These are phyloP conservation scores for Frankliniella fusca DNA, from an alignment of 2,888 invertebrate genomes.

Conservation along the genomic window DNA sequence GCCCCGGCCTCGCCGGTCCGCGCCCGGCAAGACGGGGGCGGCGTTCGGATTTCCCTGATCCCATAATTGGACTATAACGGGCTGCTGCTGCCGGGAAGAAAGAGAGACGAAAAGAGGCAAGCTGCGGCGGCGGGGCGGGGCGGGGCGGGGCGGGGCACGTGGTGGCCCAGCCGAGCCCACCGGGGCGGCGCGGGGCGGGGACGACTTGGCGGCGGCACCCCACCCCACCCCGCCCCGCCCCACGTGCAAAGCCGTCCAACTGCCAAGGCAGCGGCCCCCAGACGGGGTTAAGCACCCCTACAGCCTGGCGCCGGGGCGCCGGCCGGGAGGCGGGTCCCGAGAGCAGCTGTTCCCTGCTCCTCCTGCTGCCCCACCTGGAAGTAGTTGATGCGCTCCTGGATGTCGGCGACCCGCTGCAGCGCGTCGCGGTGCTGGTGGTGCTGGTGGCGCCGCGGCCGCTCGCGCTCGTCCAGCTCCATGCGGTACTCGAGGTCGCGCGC, in stretches of 20 bases:
- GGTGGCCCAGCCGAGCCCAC: neutral
- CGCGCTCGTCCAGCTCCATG: constrained; percentile 12
- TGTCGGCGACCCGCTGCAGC: neutral
- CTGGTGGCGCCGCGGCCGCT: neutral
- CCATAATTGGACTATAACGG: constrained; percentile 15
- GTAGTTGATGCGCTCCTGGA: constrained; percentile 1
- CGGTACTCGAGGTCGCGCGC: neutral
- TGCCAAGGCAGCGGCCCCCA: neutral
- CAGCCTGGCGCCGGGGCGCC: neutral
- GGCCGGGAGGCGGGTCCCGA: no score
- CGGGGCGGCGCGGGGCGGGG: neutral
- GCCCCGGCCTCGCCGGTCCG: neutral
- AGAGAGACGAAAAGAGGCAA: neutral
- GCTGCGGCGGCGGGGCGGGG: neutral
- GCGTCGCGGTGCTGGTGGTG: neutral
- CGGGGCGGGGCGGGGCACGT: neutral
- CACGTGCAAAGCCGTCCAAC: neutral
- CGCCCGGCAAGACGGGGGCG: neutral
- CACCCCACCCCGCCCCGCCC: no score
- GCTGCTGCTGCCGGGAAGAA: neutral
- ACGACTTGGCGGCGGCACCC: no score
- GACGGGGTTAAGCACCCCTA: neutral
- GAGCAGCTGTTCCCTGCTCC: neutral
- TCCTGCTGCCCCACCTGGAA: neutral
- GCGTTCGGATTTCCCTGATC: constrained; percentile 10